These are phyloP conservation scores for Megaceryle torquata DNA, from an alignment of 2,113 vertebrate genomes.

Conservation along the genomic window DNA sequence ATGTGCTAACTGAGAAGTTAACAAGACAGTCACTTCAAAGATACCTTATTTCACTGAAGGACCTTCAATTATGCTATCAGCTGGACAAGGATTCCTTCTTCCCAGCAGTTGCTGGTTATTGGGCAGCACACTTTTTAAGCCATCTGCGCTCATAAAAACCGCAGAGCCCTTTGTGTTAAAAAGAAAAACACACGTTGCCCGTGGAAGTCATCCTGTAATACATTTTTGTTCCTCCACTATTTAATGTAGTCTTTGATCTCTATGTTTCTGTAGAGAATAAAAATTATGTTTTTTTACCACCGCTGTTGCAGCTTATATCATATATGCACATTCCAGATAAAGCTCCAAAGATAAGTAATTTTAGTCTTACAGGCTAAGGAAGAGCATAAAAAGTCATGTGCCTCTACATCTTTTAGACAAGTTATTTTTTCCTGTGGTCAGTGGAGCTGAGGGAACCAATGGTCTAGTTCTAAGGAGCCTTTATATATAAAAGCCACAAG, in stretches of 20 bases:
- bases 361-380: not conserved
- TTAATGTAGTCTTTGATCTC: not conserved
- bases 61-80: not conserved
- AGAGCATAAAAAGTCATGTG: not conserved
- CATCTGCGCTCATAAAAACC: not conserved
- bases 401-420: not conserved
- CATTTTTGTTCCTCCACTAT: not conserved
- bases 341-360: not conserved
- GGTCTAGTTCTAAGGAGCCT: not conserved
- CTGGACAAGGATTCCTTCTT: not conserved
- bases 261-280: not conserved
- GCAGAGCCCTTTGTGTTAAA: not conserved
- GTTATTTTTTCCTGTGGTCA: not conserved
- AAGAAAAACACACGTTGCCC: not conserved
- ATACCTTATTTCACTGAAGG: not conserved
- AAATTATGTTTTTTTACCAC: not conserved
- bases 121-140: not conserved
- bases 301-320: not conserved
- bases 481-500: not conserved
- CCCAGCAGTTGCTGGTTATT: not conserved
- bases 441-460: not conserved
- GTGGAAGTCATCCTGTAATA: not conserved
- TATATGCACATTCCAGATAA: not conserved
- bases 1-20: slow-evolving; percentile 43
- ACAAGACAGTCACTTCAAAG: slow-evolving; percentile 42